These are phyloP conservation scores for Buceros bicornis DNA, from an alignment of 2,797 vertebrate genomes.

Conservation along the genomic window DNA sequence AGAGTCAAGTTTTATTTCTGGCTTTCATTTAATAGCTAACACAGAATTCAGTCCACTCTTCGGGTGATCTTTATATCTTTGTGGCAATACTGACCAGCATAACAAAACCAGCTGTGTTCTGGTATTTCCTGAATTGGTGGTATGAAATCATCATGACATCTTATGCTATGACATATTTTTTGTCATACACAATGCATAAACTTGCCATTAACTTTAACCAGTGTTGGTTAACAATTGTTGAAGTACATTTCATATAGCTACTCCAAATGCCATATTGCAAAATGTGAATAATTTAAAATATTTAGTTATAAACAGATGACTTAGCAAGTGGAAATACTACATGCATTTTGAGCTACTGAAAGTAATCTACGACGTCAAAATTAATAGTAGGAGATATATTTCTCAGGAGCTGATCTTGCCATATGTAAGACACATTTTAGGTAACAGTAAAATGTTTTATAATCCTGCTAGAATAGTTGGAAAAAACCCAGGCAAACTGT, in stretches of 20 bases:
- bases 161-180: fast-evolving
- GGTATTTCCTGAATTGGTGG: not conserved
- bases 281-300: not conserved
- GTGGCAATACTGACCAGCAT: not conserved
- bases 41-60: not conserved
- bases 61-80: not conserved
- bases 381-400: not conserved
- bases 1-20: not conserved
- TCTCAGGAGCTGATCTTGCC: not conserved
- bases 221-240: not conserved
- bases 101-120: not conserved
- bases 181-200: not conserved
- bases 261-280: not conserved
- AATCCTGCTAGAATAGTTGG: not conserved
- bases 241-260: not conserved
- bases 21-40: not conserved
- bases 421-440: not conserved
- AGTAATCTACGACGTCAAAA: not conserved
- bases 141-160: not conserved
- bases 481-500: fast-evolving
- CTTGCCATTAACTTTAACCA: not conserved
- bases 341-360: not conserved
- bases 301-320: not conserved
- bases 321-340: not conserved
- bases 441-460: not conserved